phyloP scores from a whole-genome alignment of 2,888 invertebrate genomes.

The Iphiclides podalirius region DNA sequence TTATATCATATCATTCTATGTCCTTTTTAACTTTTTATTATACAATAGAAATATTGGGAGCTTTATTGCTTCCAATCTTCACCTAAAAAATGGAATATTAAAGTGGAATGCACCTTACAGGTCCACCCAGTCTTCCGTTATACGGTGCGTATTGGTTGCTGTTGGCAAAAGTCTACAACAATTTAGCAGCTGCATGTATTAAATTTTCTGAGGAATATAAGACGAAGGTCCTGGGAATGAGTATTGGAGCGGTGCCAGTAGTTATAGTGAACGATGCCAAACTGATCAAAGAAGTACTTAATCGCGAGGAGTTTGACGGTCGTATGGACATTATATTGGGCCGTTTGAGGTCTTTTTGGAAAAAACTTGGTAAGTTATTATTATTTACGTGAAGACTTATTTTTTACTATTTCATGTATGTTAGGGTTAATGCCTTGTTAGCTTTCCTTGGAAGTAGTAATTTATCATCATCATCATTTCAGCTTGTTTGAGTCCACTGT shows the following conservation, averaged over 20 bases:
- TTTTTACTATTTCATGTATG: too few species aligned
- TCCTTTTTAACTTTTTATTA: too few species aligned
- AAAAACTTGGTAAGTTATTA: slow-evolving; percentile 65
- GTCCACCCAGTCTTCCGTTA: slow-evolving; percentile 81
- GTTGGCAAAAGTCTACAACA: slow-evolving; percentile 70
- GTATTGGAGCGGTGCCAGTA: slow-evolving; percentile 69
- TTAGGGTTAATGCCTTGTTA: too few species aligned
- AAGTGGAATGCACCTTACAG: too few species aligned
- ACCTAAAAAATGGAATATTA: too few species aligned
- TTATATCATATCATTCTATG: too few species aligned
- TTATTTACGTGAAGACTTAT: background rate
- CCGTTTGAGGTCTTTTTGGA: slow-evolving; percentile 76
- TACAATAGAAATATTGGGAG: too few species aligned
- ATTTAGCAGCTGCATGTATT: slow-evolving; percentile 70
- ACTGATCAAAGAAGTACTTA: slow-evolving; percentile 79
- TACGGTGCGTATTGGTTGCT: slow-evolving; percentile 82
- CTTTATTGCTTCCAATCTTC: too few species aligned
- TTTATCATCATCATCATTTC: too few species aligned
- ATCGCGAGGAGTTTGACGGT: slow-evolving; percentile 82
- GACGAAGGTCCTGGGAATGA: slow-evolving; percentile 80
- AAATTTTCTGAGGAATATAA: slow-evolving; percentile 78
- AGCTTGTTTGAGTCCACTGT: too few species aligned
- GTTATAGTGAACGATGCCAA: slow-evolving; percentile 77
- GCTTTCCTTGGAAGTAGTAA: too few species aligned
- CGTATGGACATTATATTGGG: slow-evolving; percentile 71